Evolutionary conservation across 2,797 vertebrate species (phyloP).

Genomic region (Falco naumanni): DNA sequence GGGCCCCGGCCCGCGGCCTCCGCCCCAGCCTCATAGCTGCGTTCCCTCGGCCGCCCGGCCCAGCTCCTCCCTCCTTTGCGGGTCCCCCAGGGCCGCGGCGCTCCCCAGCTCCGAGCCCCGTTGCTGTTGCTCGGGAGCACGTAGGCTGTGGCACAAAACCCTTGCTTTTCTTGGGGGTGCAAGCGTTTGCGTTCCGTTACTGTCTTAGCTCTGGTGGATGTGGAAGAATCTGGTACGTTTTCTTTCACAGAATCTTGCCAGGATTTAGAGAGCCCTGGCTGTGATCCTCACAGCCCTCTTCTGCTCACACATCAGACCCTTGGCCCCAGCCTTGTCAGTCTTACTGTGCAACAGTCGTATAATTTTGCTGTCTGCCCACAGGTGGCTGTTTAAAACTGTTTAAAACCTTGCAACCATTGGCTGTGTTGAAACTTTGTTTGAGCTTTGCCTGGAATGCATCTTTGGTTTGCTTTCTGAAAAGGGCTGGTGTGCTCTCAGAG

Average conservation of each 20-base stretch:
- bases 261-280: too few species aligned
- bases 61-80: not conserved
- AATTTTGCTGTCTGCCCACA: not conserved
- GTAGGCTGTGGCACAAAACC: not conserved
- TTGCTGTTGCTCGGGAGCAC: not conserved
- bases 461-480: too few species aligned
- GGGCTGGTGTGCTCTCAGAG: not conserved
- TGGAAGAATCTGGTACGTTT: rapidly evolving
- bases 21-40: too few species aligned
- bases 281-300: not conserved
- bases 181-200: rapidly evolving
- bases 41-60: not conserved
- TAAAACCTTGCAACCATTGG: not conserved
- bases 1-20: not conserved
- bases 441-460: not conserved
- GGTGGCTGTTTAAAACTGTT: not conserved
- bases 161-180: rapidly evolving
- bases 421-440: too few species aligned
- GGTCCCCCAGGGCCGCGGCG: too few species aligned
- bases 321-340: rapidly evolving
- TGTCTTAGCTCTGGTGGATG: rapidly evolving
- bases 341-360: rapidly evolving
- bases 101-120: not conserved
- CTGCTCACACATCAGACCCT: rapidly evolving
- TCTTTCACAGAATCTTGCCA: rapidly evolving